A percentile compares a stretch with the other conserved stretches of the same genome.
phyloP scores from a whole-genome alignment of 2,797 vertebrate genomes.

The Nyctalus aviator region DNA sequence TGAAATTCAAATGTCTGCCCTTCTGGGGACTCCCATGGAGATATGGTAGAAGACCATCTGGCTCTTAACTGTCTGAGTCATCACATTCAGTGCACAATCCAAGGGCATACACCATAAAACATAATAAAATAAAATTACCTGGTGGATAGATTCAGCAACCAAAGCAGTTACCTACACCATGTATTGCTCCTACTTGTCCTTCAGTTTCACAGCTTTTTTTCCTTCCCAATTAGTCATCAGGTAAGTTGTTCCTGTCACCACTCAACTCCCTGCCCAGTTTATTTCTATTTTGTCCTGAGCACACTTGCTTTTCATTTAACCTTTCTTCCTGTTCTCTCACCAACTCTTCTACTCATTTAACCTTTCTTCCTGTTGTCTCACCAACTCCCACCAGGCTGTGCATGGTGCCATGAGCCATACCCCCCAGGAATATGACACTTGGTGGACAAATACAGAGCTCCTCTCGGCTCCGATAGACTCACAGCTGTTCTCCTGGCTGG shows the following conservation, averaged over 20 bases:
- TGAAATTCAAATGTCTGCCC: slow-evolving; percentile 37
- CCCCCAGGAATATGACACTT: not conserved
- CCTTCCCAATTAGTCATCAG: slow-evolving; percentile 52
- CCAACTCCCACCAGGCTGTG: not conserved
- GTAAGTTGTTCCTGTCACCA: slow-evolving; percentile 32
- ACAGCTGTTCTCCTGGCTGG: not conserved
- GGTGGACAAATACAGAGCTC: not conserved
- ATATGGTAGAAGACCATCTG: slow-evolving; percentile 50
- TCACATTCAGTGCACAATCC: not conserved
- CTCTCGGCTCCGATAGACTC: not conserved
- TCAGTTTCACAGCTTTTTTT: not conserved
- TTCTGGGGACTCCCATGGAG: not conserved
- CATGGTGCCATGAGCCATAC: not conserved
- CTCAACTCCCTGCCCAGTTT: slow-evolving; percentile 2
- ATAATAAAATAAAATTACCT: not conserved
- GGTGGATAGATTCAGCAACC: not conserved
- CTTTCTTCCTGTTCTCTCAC: slow-evolving; percentile 38
- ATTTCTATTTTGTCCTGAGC: slow-evolving; percentile 58
- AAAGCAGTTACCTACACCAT: not conserved
- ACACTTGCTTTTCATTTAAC: slow-evolving; percentile 46
- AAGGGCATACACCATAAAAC: slow-evolving; percentile 62
- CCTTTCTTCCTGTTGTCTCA: slow-evolving; percentile 37
- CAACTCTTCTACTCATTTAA: slow-evolving; percentile 38
- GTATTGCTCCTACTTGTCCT: not conserved
- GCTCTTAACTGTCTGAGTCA: slow-evolving; percentile 55